Base-by-base conservation (phyloP, 2,888 invertebrate genomes). In the Thecophora atra region DNA sequence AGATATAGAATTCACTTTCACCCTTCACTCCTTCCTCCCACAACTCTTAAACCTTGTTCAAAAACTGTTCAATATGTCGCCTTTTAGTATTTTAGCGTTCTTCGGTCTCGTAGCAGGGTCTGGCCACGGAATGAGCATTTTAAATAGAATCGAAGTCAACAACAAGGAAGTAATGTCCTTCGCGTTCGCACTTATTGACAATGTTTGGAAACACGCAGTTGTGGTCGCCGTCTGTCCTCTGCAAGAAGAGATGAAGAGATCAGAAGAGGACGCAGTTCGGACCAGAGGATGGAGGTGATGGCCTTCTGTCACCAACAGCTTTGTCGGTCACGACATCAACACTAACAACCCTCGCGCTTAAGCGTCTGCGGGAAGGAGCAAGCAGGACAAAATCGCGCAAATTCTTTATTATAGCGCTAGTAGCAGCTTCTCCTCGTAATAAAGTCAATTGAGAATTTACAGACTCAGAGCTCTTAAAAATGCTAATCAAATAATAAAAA, bases 401-500 rank as follows among this genome's bases (percentile, higher is more conserved):
- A 37, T 6, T 37, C 37, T 11, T 37, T 37, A 6, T 37, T 37
- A 37, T 37, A 11, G 37, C 37, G 2, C 11, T 37, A n/a, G n/a
- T n/a, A 37, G 37, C 37, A 37, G 37, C 37, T 37, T 37, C 37
- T 37, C 37, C 37, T 37, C 11, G 37, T 37, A 56, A 56, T 13
- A 26, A 56, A 56, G 21, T 21, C 56, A 13, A 56, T 56, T 44
- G 78, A 73, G 80, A 51, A 54, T 77, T 80, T 78, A 83, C 81
- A 83, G 21, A 11, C 17, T 21, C 15, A 54, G 17, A 21, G 21
- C 54, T n/a, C 21, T 21, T 54, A 21, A 54, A 51, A 54, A 82
- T 82, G 83, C 81, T 82, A 82, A 82, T 82, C 82, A 83, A 82
- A 82, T 81, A 82, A 82, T 80, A 81, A 80, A 80, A 80, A 76